Evolutionary conservation across 2,888 invertebrate species (phyloP).

Genomic region (Galerucella nymphaeae): DNA sequence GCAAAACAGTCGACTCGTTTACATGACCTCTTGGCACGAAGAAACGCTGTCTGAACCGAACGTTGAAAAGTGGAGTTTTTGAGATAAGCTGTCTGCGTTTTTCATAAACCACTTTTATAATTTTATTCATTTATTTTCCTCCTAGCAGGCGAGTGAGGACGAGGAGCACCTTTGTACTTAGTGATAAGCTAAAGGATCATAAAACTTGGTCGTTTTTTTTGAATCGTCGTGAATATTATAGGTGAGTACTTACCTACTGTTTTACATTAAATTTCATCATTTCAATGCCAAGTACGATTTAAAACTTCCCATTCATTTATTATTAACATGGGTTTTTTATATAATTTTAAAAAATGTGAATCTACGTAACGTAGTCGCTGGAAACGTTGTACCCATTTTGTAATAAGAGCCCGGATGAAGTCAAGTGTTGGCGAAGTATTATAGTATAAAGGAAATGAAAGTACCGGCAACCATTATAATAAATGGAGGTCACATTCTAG

Average conservation of each 20-base stretch:
- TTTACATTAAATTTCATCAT: background rate
- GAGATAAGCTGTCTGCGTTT: background rate
- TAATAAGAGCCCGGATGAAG: no score
- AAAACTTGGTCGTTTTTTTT: background rate
- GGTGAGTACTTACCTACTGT: background rate
- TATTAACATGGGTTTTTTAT: background rate
- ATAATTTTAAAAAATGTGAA: no score
- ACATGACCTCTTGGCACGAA: background rate
- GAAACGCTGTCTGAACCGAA: background rate
- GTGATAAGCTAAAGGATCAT: background rate
- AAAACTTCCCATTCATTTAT: background rate
- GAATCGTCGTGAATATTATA: background rate
- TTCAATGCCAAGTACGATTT: background rate
- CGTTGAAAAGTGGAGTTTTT: background rate
- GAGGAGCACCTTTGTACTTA: background rate
- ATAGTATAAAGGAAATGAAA: no score
- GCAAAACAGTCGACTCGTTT: background rate
- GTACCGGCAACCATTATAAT: no score
- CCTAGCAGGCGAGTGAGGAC: background rate
- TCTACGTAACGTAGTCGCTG: background rate
- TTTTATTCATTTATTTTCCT: slow-evolving; percentile 4
- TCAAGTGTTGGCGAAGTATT: no score
- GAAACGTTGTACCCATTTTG: background rate
- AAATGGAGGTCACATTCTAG: no score
- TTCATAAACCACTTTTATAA: background rate